These are phyloP conservation scores for Percopsis omiscomaycus DNA, from an alignment of 2,797 vertebrate species.

Conservation along the genomic window DNA sequence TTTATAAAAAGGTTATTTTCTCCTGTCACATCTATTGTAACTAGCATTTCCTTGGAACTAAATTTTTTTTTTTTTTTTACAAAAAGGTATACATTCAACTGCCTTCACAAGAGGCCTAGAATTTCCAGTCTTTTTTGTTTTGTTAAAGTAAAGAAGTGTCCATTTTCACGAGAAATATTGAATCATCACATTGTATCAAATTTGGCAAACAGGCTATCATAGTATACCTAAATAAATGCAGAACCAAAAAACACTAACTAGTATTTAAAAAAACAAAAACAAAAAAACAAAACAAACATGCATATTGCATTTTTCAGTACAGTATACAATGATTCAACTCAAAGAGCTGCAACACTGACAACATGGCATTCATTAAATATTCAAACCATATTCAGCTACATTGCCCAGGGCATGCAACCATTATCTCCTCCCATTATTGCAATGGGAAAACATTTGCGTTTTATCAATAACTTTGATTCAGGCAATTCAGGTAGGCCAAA, in stretches of 20 bases:
- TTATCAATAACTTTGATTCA: constrained; percentile 20
- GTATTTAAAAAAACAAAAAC: constrained; percentile 63
- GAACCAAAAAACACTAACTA: constrained; percentile 42
- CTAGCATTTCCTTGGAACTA: constrained; percentile 93
- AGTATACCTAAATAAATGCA: constrained; percentile 71
- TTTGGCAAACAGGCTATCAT: constrained; percentile 79
- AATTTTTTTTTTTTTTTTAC: constrained; percentile 64
- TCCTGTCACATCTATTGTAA: constrained; percentile 86
- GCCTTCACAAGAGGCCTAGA: constrained; percentile 79
- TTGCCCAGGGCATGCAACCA: constrained; percentile 68
- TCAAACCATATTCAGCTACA: constrained; percentile 53
- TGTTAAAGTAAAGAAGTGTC: constrained; percentile 74
- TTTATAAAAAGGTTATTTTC: constrained; percentile 95
- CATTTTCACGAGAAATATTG: constrained; percentile 69
- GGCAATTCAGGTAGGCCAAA: neutral
- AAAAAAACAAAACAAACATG: constrained; percentile 71
- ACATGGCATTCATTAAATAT: constrained; percentile 61
- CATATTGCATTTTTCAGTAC: constrained; percentile 70
- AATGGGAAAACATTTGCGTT: constrained; percentile 60
- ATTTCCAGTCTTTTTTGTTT: constrained; percentile 64
- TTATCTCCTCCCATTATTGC: constrained; percentile 48
- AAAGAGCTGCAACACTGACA: constrained; percentile 67
- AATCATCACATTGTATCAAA: constrained; percentile 73
- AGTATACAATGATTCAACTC: constrained; percentile 61
- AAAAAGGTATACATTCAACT: constrained; percentile 91